Base-by-base conservation (phyloP, 2,888 invertebrate genomes). In the Hydroisotoma schaefferi region DNA sequence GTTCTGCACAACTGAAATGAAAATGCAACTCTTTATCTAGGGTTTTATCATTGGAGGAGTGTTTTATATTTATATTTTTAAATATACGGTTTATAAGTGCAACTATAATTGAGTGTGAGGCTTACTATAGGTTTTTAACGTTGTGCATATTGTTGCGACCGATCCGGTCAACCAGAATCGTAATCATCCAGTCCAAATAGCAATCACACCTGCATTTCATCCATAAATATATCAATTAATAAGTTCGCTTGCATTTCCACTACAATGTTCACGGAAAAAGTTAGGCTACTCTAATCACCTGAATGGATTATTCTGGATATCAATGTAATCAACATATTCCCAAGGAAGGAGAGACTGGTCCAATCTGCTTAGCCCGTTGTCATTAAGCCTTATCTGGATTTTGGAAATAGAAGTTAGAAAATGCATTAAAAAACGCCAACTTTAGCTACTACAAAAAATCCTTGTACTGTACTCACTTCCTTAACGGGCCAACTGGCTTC, bases 241-340 rank as follows among this genome's bases (percentile, higher is more conserved):
- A 27, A 28, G 27, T 27, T 26, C 29, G n/a, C 23, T 25, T 6
- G 46, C 43, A 6, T 43, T 47, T 23, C n/a, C n/a, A n/a, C n/a
- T n/a, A 43, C 6, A 22, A 10, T 47, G 25, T 47, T 47, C 23
- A 47, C 23, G 47, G 23, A n/a, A 23, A 43, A 54, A 2, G 5
- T 54, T 6, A 43, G 8, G 10, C n/a, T n/a, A 54, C 10, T 38
- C 4, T 53, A 15, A 46, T 47, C 57, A 66, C 68, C 51, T 60
- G 63, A 70, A 91, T 0, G 87, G 85, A 75, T 91, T 91, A 72
- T 82, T 81, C 33, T 82, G 81, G 8, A 92, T 80, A 68, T 88
- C 85, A 52, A 91, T 75, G 52, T 80, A 79, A 27, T 81, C 78
- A 18, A 92, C 75, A 27, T 81, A 77, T 71, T 87, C 85, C 90